Evolutionary conservation across 2,888 invertebrate species (phyloP).

Genomic region (Drosophila engyochracea): DNA sequence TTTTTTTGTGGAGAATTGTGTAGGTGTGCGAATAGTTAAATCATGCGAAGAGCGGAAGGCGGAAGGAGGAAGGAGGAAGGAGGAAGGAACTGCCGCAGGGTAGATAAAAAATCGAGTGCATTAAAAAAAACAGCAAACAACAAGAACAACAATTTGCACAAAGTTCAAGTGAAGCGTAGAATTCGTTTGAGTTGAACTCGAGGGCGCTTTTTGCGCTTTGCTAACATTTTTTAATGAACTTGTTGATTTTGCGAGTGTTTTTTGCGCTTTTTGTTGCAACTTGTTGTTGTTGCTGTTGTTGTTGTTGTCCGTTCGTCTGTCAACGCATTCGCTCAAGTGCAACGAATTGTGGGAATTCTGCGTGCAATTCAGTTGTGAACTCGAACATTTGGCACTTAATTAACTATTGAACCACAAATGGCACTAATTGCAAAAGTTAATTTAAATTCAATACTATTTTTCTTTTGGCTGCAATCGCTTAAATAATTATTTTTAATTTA

Average conservation of each 20-base stretch:
- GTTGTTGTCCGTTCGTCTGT: slow-evolving; percentile 42
- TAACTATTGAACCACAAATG: slow-evolving; percentile 24
- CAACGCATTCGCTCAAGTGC: slow-evolving; percentile 65
- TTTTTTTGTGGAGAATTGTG: slow-evolving; percentile 10
- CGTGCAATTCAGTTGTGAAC: slow-evolving; percentile 66
- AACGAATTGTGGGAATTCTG: slow-evolving; percentile 33
- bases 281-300: slow-evolving; percentile 20
- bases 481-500: not conserved
- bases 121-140: not conserved
- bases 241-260: slow-evolving; percentile 68
- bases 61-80: not conserved
- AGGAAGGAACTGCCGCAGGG: slow-evolving; percentile 9
- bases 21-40: slow-evolving; percentile 55
- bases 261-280: slow-evolving; percentile 38
- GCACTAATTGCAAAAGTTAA: slow-evolving; percentile 44
- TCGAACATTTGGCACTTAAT: slow-evolving; percentile 59
- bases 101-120: slow-evolving; percentile 23
- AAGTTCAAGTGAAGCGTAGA: slow-evolving; percentile 78
- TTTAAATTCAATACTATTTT: slow-evolving; percentile 6
- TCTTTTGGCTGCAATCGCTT: not conserved
- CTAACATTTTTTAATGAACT: slow-evolving; percentile 77
- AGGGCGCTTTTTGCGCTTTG: slow-evolving; percentile 44
- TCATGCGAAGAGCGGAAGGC: slow-evolving; percentile 31
- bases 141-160: slow-evolving; percentile 27
- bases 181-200: slow-evolving; percentile 66